Evolutionary conservation across 2,888 invertebrate genomes (phyloP).

Genomic region (Beris morrisii): DNA sequence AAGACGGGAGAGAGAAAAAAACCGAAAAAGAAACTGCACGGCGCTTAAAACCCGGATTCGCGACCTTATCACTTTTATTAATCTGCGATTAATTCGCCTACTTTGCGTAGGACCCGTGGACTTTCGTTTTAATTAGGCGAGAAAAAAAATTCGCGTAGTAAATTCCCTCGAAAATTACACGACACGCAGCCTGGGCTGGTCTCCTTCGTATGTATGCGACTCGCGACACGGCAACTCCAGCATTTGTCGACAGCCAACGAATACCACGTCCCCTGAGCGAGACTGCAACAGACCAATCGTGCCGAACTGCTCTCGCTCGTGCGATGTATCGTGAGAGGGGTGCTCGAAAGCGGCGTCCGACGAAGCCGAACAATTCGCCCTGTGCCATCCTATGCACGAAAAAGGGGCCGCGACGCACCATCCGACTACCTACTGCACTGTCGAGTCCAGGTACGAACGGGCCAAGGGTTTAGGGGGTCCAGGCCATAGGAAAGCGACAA

Average conservation of each 20-base stretch:
- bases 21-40: background rate
- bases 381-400: constrained; percentile 21
- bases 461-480: background rate
- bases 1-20: too few species aligned
- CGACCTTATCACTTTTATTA: constrained; percentile 7
- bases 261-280: constrained; percentile 36
- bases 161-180: constrained; percentile 33
- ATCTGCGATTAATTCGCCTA: constrained; percentile 3
- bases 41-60: background rate
- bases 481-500: constrained; percentile 1
- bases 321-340: background rate
- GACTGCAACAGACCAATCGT: constrained; percentile 13
- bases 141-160: constrained; percentile 32
- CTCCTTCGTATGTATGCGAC: constrained; percentile 38
- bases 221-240: constrained; percentile 21
- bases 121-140: constrained; percentile 29
- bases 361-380: constrained; percentile 15
- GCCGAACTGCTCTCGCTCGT: constrained; percentile 7
- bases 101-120: constrained; percentile 11
- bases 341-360: constrained; percentile 13
- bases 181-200: constrained; percentile 40
- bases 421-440: constrained; percentile 25
- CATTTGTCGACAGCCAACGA: constrained; percentile 32
- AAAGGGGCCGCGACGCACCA: constrained; percentile 38
- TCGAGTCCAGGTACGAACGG: constrained; percentile 1